Percentiles rank a stretch among this genome's conserved stretches.
Conservation (phyloP, 2,113 vertebrate species). For the Nibea albiflora region DNA sequence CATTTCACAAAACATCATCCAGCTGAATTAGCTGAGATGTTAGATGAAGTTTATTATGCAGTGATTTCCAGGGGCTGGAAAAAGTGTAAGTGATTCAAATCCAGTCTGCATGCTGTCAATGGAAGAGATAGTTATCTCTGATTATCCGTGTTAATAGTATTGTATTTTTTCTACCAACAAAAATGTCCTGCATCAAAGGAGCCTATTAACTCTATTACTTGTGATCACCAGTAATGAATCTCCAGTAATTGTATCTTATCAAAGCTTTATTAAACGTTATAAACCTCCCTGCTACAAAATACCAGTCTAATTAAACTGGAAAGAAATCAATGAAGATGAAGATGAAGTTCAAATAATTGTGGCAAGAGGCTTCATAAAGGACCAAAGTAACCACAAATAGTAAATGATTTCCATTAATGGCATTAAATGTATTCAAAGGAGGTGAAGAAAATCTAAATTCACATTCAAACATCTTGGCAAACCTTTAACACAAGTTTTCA, state of each 20-base stretch:
- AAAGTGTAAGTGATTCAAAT: constrained; percentile 22
- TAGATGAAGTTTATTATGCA: constrained; percentile 1
- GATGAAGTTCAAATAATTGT: constrained; percentile 38
- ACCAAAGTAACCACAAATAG: constrained; percentile 29
- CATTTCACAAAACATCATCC: not conserved
- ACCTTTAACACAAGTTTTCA: not conserved
- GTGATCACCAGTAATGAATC: constrained; percentile 45
- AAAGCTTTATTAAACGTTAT: constrained; percentile 14
- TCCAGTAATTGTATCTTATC: constrained; percentile 42
- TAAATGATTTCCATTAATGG: not conserved
- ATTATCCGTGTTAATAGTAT: constrained; percentile 53
- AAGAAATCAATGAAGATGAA: constrained; percentile 22
- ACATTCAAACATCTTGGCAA: not conserved
- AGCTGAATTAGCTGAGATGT: not conserved
- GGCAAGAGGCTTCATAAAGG: not conserved
- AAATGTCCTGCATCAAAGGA: constrained; percentile 45
- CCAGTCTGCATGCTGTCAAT: constrained; percentile 35
- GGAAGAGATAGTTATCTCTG: constrained; percentile 35
- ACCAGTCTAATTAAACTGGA: constrained; percentile 35
- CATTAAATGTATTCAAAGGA: not conserved
- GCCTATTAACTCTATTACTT: constrained; percentile 54
- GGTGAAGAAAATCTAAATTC: not conserved
- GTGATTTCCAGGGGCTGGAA: not conserved
- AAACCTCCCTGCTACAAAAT: constrained; percentile 28
- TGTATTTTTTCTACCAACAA: constrained; percentile 20